phyloP scores from a whole-genome alignment of 2,797 vertebrate species.

The Valencia hispanica region DNA sequence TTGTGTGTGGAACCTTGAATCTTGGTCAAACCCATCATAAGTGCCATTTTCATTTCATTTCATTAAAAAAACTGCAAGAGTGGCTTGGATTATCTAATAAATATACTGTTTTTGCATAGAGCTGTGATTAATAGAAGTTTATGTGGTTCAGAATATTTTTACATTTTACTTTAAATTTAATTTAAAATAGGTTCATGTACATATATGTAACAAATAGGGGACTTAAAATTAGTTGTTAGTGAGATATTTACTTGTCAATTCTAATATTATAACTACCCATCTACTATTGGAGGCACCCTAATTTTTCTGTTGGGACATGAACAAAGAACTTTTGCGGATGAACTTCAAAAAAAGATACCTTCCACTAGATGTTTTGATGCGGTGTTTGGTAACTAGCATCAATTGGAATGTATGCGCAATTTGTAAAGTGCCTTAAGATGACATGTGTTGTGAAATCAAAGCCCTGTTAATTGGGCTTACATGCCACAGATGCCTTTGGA shows the following conservation, averaged over 20 bases:
- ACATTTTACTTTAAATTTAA: not conserved
- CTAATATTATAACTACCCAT: not conserved
- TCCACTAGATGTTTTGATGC: too few relatives aligned
- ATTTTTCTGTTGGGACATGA: not conserved
- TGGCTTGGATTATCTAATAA: not conserved
- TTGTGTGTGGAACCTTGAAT: not conserved
- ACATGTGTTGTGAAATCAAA: too few relatives aligned
- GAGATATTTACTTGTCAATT: not conserved
- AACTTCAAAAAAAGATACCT: too few relatives aligned
- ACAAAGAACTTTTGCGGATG: not conserved
- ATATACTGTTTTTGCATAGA: conserved; percentile 1
- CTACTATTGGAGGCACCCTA: not conserved
- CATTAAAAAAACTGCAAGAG: not conserved
- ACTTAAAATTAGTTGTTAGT: not conserved
- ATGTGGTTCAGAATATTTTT: not conserved
- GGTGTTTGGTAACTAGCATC: too few relatives aligned
- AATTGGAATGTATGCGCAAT: too few relatives aligned
- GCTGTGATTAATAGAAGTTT: not conserved
- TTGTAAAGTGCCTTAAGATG: too few relatives aligned
- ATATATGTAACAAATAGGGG: not conserved
- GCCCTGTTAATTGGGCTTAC: not conserved
- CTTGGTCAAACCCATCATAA: not conserved
- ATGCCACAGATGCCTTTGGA: not conserved
- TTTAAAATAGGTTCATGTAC: conserved; percentile 3
- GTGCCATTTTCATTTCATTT: conserved; percentile 1